Conservation (phyloP, 2,113 vertebrate species). For the Acrocephalus arundinaceus region DNA sequence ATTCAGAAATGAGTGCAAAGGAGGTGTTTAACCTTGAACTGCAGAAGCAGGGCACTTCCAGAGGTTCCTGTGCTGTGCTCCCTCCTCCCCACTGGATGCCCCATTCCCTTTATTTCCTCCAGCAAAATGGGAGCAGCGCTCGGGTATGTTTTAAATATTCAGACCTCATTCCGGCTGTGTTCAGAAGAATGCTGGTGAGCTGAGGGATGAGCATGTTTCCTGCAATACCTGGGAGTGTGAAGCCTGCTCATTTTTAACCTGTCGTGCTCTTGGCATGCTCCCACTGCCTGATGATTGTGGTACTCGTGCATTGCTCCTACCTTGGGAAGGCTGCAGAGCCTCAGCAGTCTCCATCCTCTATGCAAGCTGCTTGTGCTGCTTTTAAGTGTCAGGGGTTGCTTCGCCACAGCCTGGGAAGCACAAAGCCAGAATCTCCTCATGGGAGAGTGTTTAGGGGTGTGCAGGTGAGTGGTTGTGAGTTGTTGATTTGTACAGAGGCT, state of each 20-base stretch:
- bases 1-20: slow-evolving; percentile 22
- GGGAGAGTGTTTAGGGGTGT: accelerated
- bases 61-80: not conserved
- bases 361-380: not conserved
- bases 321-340: not conserved
- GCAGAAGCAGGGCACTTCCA: not conserved
- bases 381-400: not conserved
- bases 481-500: accelerated
- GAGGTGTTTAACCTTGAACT: slow-evolving; percentile 62
- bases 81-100: accelerated
- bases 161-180: accelerated
- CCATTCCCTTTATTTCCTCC: not conserved
- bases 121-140: not conserved
- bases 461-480: accelerated
- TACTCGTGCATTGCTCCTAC: not conserved
- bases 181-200: not conserved
- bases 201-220: not conserved
- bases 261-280: not conserved
- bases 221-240: not conserved
- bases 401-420: not conserved
- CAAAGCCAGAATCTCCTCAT: not conserved
- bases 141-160: not conserved
- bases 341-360: not conserved
- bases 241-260: not conserved
- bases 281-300: not conserved